Base-by-base conservation (phyloP, 2,797 vertebrate genomes). In the Pelobates cultripes region DNA sequence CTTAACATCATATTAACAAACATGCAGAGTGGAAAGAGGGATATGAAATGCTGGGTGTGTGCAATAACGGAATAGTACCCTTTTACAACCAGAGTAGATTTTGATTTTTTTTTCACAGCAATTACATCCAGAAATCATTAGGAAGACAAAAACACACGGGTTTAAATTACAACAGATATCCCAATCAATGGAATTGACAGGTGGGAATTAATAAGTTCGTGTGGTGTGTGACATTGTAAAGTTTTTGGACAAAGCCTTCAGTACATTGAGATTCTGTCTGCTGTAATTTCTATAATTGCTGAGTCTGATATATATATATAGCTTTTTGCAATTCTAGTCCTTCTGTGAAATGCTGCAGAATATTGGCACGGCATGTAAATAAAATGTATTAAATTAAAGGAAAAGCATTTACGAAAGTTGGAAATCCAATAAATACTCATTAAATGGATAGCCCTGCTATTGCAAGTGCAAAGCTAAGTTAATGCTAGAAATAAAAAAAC, bases 1-100 rank as follows among this genome's bases (percentile, higher is more conserved):
- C 79, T 84, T 84, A 79, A 79, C 67, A 79, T 84, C 77, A 57
- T 71, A 84, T 84, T 84, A 79, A 84, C 60, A 84, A 75, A 61
- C 68, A 72, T 41, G 67, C 64, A 66, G 66, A 70, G 57, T n/a
- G 74, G 13, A 17, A 68, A 44, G 73, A 63, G 66, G 73, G 53
- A 84, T 84, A 71, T 73, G 60, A 77, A 73, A 79, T 84, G 78
- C 71, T 79, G 71, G 76, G 75, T 61, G 77, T 43, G 77, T 71
- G 71, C 68, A 75, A 63, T 73, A 83, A 43, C 8, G 43, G 75
- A 43, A 78, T 73, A 28, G 28, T 28, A 12, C 4, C 1, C 14
- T 12, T 60, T 60, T 28, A 28, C 28, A 1, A 28, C 28, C 28
- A 28, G 28, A 28, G 28, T 28, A 28, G 28, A 28, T 28, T 28